Base-by-base conservation (phyloP, 2,797 vertebrate species). In the Clarias platycephalus region DNA sequence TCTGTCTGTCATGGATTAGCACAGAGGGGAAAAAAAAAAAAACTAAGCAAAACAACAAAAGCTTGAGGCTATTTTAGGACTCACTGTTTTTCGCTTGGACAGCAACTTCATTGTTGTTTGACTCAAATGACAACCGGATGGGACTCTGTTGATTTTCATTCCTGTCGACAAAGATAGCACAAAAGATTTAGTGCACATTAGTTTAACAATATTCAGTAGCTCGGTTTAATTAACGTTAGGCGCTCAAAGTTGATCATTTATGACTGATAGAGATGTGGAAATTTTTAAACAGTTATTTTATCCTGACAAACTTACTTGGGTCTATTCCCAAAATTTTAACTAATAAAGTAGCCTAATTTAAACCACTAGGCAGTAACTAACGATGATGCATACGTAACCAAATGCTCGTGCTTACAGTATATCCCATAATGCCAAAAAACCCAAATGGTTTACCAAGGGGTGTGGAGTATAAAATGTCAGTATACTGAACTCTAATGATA, bases 51-150 rank as follows among this genome's bases (percentile, higher is more conserved):
- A 53, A 44, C 40, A 40, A 74, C 40, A 64, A 22, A n/a, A 62
- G 16, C 57, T 53, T 67, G 22, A 62, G 8, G 63, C n/a, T 28
- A 31, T 75, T 72, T 62, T 44, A 26, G 37, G 57, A 88, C 90
- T 88, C 83, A 90, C 88, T 83, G 53, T 78, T 80, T 68, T 71
- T 10, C 58, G 55, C 28, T 28, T 83, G 76, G 28, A 24, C 72
- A 71, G 83, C 67, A 26, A 75, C 60, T 84, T 84, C 75, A 74
- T 90, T 89, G 83, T 91, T 91, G 85, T 90, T 91, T 24, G 86
- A 84, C 72, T 91, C 88, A 58, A 83, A 64, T 40, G 77, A 81
- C 16, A 84, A 64, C 58, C 78, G 81, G 24, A 62, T 80, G 57
- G 34, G 28, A 80, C 37, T 72, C 60, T 82, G 78, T 58, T 88